Base-by-base conservation (phyloP, 2,797 vertebrate species). In the Pangasius macronema region DNA sequence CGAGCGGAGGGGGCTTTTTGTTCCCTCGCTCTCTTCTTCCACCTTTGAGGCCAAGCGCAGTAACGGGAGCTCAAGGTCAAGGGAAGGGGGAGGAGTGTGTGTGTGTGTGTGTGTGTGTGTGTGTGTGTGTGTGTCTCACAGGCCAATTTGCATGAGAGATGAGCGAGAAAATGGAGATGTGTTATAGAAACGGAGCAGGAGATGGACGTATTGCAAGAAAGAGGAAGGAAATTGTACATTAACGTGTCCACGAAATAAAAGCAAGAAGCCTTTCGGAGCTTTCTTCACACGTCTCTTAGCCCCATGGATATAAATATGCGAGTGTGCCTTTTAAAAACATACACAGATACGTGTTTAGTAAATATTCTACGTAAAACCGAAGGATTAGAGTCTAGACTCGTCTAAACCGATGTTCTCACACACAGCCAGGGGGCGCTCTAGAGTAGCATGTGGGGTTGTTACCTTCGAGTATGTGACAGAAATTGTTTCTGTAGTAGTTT, bases 21-120 rank as follows among this genome's bases (percentile, higher is more conserved):
- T 83, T 81, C 68, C 30, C 70, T 82, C 46, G 16, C 76, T 72
- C 79, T 87, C 70, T 84, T 88, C 91, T 83, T 89, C 36, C 92
- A 96, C 96, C 97, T 98, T 96, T 94, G 94, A 97, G 95, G 95
- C 92, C 65, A 92, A 91, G 79, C 92, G 94, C 96, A 96, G 98
- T 97, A 98, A 97, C 95, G 93, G 93, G 93, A 96, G 95, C 96
- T 96, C 97, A 99, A 98, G 98, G 98, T 98, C 98, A 97, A 94
- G 87, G 92, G 61, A 70, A 30, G 86, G 86, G 85, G 90, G 76
- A 82, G 61, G 59, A 2, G 86, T 20, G n/a, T 33, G 75, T 76
- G 53, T 10, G 49, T 49, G 73, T 76, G 57, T 51, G 82, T 30
- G 82, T 24, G 30, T 30, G 86, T 61, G 83, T 83, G 85, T 51